Base-by-base conservation (phyloP, 2,797 vertebrate species). In the Odontamblyopus lacepedii region DNA sequence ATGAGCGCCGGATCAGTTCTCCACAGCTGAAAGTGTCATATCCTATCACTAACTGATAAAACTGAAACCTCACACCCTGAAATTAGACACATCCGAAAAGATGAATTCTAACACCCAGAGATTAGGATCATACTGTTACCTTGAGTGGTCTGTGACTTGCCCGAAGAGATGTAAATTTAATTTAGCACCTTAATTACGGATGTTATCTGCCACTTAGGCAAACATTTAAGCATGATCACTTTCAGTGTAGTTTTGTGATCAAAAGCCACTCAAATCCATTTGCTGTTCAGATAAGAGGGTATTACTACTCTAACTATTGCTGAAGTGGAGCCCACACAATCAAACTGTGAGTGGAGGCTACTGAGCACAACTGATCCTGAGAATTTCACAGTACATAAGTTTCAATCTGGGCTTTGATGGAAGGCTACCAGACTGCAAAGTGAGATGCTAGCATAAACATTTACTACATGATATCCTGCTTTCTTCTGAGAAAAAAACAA, bases 371-470 rank as follows among this genome's bases (percentile, higher is more conserved):
- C 92, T 92, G 93, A 94, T 93, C 92, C 90, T 73, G 56, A 90
- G 90, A 93, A 92, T 93, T 93, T 92, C 91, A 92, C 90, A 94
- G 89, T 92, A 93, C 93, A 93, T 92, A 92, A 93, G 91, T 92
- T 93, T 93, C 91, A 93, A 92, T 93, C 92, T 92, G 82, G 83
- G 90, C 88, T 83, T 80, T 83, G 90, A 91, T 90, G 90, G 91
- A 89, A 89, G 90, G 86, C 85, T 83, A 91, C 83, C 87, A 87
- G 90, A 91, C 89, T 91, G 90, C 87, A 87, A 86, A 91, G 87
- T 81, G 82, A 91, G 89, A 85, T 89, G 87, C 82, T 80, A 86
- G 78, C 81, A 80, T 65, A 75, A 88, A 83, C 87, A 88, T 85
- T 91, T 84, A 82, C 85, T 67, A 73, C 82, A 26, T 81, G 86